Conservation (phyloP, 2,888 invertebrate species). For the Protodeltote pygarga region DNA sequence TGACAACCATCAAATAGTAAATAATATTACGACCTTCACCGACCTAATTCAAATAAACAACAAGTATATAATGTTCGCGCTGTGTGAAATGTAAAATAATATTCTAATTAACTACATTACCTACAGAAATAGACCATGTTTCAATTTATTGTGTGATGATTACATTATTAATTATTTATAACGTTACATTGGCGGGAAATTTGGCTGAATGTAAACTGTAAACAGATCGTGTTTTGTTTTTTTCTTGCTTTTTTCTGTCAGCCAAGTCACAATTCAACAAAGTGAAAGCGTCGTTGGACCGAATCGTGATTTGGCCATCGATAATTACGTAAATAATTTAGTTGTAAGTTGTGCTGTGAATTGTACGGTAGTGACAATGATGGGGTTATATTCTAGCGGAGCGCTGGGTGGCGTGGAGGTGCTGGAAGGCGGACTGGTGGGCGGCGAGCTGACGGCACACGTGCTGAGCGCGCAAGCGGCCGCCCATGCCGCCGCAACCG, state of each 20-base stretch:
- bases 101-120: not conserved
- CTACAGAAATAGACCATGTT: not conserved
- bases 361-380: constrained; percentile 73
- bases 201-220: constrained; percentile 47
- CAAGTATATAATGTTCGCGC: constrained; percentile 38
- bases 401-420: constrained; percentile 85
- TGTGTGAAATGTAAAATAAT: constrained; percentile 43
- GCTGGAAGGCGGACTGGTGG: constrained; percentile 77
- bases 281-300: constrained; percentile 53
- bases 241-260: constrained; percentile 30
- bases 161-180: not conserved
- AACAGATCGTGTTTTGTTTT: constrained; percentile 60
- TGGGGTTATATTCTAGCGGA: constrained; percentile 86
- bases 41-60: constrained; percentile 8
- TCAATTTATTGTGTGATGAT: constrained; percentile 3
- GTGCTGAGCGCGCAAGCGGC: constrained; percentile 82
- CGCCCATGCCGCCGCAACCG: constrained; percentile 80
- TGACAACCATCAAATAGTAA: constrained; percentile 16
- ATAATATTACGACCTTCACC: not conserved
- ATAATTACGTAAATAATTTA: constrained; percentile 44
- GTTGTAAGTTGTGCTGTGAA: constrained; percentile 31
- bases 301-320: constrained; percentile 46
- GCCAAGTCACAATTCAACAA: too few relatives aligned
- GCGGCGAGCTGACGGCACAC: constrained; percentile 78
- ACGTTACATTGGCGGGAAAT: constrained; percentile 52